Percentiles rank a stretch among this genome's conserved stretches.
Evolutionary conservation across 2,797 vertebrate species (phyloP).

Genomic region (Phataginus tricuspis): DNA sequence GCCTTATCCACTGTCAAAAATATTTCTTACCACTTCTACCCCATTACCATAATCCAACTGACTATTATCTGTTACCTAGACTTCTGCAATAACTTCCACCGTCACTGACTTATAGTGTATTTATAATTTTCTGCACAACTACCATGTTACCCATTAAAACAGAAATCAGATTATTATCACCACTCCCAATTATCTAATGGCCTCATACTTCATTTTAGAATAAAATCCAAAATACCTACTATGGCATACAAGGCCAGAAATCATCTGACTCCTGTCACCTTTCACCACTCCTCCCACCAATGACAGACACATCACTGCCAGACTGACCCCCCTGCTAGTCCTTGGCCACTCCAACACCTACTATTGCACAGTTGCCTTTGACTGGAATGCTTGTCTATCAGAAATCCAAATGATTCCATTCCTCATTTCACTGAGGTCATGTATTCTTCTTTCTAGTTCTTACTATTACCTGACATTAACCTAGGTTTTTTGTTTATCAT

Average conservation of each 20-base stretch:
- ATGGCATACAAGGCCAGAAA: not conserved
- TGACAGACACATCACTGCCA: not conserved
- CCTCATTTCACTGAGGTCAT: not conserved
- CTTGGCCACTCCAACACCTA: not conserved
- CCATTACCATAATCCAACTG: not conserved
- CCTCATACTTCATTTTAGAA: conserved; percentile 19
- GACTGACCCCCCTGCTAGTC: not conserved
- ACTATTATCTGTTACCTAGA: not conserved
- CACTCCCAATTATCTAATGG: not conserved
- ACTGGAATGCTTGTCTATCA: not conserved
- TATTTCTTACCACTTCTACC: not conserved
- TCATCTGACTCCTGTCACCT: not conserved
- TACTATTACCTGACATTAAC: not conserved
- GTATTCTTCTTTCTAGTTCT: not conserved
- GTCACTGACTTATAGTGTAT: not conserved
- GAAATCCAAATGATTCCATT: conserved; percentile 15
- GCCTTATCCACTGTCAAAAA: conserved; percentile 5
- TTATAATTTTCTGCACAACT: not conserved
- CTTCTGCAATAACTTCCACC: not conserved
- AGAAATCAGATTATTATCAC: not conserved
- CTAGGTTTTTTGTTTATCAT: not conserved
- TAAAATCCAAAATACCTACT: not conserved
- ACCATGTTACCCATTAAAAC: not conserved
- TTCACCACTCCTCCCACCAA: not conserved
- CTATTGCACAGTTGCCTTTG: not conserved